Evolutionary conservation across 23 tunicate genomes (phyloP).

Genomic region (Oikopleura dioica): DNA sequence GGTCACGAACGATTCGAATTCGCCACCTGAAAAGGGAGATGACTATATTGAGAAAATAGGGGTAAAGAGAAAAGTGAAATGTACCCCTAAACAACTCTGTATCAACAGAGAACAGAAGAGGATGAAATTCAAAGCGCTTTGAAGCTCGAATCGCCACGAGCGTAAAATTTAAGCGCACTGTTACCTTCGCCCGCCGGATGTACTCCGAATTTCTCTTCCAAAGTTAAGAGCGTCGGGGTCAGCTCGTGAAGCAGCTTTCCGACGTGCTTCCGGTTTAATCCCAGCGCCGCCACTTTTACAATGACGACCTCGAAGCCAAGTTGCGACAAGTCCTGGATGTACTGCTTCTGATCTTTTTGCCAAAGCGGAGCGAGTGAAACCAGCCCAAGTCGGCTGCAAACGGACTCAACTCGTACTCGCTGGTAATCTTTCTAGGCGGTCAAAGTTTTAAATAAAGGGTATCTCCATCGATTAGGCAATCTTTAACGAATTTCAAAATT

Average conservation of each 20-base stretch:
- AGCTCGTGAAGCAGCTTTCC: conserved; percentile 37
- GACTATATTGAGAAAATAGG: not conserved
- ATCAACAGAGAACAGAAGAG: not conserved
- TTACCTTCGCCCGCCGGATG: conserved; percentile 14
- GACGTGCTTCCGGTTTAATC: conserved; percentile 43
- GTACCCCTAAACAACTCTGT: not conserved
- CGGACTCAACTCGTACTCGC: conserved; percentile 82
- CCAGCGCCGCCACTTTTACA: conserved; percentile 67
- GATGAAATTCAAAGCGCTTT: not conserved
- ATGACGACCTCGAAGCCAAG: conserved; percentile 26
- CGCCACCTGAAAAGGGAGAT: conserved; percentile 50
- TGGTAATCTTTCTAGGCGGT: too few relatives aligned
- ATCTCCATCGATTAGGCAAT: too few relatives aligned
- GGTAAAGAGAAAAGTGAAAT: not conserved
- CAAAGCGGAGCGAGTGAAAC: conserved; percentile 4
- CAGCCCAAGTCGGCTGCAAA: conserved; percentile 40
- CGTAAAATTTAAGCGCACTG: too few relatives aligned
- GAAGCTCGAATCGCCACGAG: too few relatives aligned
- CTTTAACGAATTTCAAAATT: too few relatives aligned
- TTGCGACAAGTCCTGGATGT: conserved; percentile 38
- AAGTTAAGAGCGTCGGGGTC: conserved; percentile 21
- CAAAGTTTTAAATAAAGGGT: too few relatives aligned
- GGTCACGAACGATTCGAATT: conserved; percentile 73
- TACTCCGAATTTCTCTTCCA: conserved; percentile 16
- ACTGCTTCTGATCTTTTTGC: not conserved